Evolutionary conservation across 64 coral and sea anemone species (phyloP).

Genomic region (Actinia tenebrosa): DNA sequence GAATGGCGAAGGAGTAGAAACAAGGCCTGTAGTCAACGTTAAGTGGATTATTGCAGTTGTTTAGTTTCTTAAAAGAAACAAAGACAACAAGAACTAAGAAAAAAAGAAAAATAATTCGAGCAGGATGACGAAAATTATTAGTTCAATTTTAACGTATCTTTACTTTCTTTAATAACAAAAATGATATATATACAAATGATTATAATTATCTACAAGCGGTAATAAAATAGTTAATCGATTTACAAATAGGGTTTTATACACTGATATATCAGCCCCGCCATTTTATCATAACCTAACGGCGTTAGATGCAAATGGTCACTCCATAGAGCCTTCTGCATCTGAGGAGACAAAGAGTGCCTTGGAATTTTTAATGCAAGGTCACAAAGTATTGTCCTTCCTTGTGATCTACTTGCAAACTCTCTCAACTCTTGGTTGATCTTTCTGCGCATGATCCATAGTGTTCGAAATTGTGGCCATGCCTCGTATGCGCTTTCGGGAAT

Average conservation of each 20-base stretch:
- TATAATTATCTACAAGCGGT: neutral
- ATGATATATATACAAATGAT: neutral
- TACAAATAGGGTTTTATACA: constrained; percentile 79
- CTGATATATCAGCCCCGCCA: constrained; percentile 84
- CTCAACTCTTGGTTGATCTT: constrained; percentile 76
- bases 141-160: no score
- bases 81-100: no score
- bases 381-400: constrained; percentile 77
- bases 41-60: constrained; percentile 64
- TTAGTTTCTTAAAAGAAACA: neutral
- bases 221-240: neutral
- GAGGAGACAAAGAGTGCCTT: constrained; percentile 56
- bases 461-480: constrained; percentile 75
- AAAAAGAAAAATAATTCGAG: no score
- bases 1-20: constrained; percentile 78
- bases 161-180: neutral
- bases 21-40: constrained; percentile 82
- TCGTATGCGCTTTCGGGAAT: constrained; percentile 98
- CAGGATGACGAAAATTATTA: no score
- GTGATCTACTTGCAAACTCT: constrained; percentile 63
- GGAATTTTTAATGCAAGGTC: constrained; percentile 72
- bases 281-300: constrained; percentile 82
- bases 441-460: constrained; percentile 83
- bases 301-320: constrained; percentile 90
- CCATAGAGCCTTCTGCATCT: constrained; percentile 69